Base-by-base conservation (phyloP, 35 echinoderm and acorn worm species). In the Acanthaster planci region DNA sequence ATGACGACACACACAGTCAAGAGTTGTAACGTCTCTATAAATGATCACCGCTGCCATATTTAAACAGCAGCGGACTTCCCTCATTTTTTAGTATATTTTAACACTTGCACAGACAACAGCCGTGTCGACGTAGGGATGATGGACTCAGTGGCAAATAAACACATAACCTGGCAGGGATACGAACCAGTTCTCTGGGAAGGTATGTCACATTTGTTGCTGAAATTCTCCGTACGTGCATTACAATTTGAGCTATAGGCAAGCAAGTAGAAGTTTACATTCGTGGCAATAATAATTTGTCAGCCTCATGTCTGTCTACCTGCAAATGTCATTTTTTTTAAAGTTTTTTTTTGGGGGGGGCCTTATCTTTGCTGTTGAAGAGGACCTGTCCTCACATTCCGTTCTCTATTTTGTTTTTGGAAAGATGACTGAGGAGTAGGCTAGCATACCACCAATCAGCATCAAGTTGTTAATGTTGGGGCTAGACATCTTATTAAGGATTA, bases 381-480 rank as follows among this genome's bases (percentile, higher is more conserved):
- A n/a, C n/a, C n/a, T n/a, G n/a, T n/a, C n/a, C n/a, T n/a, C n/a
- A n/a, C n/a, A n/a, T n/a, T n/a, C n/a, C n/a, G n/a, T n/a, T n/a
- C n/a, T n/a, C n/a, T n/a, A n/a, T n/a, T n/a, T n/a, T n/a, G n/a
- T n/a, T n/a, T n/a, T n/a, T n/a, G n/a, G 31, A 4, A 76, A 60
- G 38, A 89, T 83, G 18, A 89, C 4, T 18, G 87, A 89, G 10
- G 82, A 0, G 37, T 89, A 89, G 22, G 78, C 64, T 32, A 83
- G 38, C 19, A 89, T 83, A 19, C 87, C 78, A 18, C 87, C 87
- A 37, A 76, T 76, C 37, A 89, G 76, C 35, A 89, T 89, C 56
- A 89, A 15, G 64, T 89, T 89, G 40, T 89, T 89, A 18, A 89
- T 75, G 50, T 81, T 82, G 40, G 87, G 87, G 54, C 87, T 89